phyloP scores from a whole-genome alignment of 2,113 vertebrate genomes.

The Delphinapterus leucas region DNA sequence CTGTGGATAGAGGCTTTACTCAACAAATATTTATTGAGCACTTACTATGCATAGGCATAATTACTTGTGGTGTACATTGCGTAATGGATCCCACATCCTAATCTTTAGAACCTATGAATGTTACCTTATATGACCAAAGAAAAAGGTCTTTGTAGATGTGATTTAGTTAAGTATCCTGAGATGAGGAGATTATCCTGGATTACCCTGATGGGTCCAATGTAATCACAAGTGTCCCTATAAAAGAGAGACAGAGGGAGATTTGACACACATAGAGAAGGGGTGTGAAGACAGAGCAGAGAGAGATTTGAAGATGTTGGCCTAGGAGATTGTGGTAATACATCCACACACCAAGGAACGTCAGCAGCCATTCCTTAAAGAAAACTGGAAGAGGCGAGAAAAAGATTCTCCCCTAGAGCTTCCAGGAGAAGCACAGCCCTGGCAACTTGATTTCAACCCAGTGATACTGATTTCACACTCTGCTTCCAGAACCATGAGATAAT shows the following conservation, averaged over 20 bases:
- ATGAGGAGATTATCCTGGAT: neutral
- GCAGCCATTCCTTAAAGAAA: neutral
- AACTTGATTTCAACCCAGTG: neutral
- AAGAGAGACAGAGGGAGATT: neutral
- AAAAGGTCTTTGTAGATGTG: neutral
- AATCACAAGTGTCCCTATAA: neutral
- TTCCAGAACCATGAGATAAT: neutral
- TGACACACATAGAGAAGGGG: fast-evolving
- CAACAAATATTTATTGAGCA: neutral
- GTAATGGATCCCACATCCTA: neutral
- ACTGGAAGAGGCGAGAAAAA: neutral
- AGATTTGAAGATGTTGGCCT: too few species aligned
- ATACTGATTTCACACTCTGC: neutral
- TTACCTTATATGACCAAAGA: neutral
- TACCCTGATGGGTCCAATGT: neutral
- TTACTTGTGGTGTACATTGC: neutral
- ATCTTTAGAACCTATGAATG: neutral
- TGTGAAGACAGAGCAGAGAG: neutral
- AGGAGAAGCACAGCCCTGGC: neutral
- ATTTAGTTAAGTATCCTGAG: neutral
- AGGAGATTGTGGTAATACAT: neutral
- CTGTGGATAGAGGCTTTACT: neutral
- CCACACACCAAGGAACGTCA: neutral
- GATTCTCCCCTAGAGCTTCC: neutral
- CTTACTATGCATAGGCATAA: neutral